Percentiles rank a stretch among this genome's conserved stretches.
Evolutionary conservation across 2,797 vertebrate species (phyloP).

Genomic region (Anabas testudineus): DNA sequence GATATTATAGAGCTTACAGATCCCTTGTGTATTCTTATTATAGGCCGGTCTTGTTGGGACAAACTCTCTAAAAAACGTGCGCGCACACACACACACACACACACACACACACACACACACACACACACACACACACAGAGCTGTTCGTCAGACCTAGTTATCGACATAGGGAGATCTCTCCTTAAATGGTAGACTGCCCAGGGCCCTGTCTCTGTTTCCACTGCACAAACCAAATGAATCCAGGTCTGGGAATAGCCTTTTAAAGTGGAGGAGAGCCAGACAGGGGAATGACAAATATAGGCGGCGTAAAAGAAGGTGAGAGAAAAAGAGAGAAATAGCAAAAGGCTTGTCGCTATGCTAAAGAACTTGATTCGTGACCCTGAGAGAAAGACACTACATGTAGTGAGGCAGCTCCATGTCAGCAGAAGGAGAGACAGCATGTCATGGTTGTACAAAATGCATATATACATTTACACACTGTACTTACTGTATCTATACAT

Average conservation of each 20-base stretch:
- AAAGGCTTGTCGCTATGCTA: slow-evolving; percentile 3
- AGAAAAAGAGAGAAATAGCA: neutral
- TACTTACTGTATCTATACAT: neutral
- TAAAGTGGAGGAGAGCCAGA: slow-evolving; percentile 52
- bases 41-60: slow-evolving; percentile 51
- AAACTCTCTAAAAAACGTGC: slow-evolving; percentile 26
- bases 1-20: slow-evolving; percentile 51
- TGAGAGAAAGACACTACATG: slow-evolving; percentile 5
- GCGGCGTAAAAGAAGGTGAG: slow-evolving; percentile 45
- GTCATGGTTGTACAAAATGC: neutral
- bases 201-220: slow-evolving; percentile 73
- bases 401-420: slow-evolving; percentile 3
- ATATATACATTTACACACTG: too few species aligned
- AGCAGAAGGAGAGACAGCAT: neutral
- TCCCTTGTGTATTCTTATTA: slow-evolving; percentile 61
- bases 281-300: slow-evolving; percentile 26
- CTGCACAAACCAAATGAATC: slow-evolving; percentile 67
- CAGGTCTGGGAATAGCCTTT: slow-evolving; percentile 71
- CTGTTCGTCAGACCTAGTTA: slow-evolving; percentile 71
- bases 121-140: slow-evolving; percentile 11
- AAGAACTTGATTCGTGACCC: slow-evolving; percentile 3
- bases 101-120: slow-evolving; percentile 13
- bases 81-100: slow-evolving; percentile 19
- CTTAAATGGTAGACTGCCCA: slow-evolving; percentile 83
- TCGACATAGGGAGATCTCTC: slow-evolving; percentile 78